Evolutionary conservation across 2,113 vertebrate genomes (phyloP), one percentile per base, ranked within the genome.

Genomic region (Passer montanus): DNA sequence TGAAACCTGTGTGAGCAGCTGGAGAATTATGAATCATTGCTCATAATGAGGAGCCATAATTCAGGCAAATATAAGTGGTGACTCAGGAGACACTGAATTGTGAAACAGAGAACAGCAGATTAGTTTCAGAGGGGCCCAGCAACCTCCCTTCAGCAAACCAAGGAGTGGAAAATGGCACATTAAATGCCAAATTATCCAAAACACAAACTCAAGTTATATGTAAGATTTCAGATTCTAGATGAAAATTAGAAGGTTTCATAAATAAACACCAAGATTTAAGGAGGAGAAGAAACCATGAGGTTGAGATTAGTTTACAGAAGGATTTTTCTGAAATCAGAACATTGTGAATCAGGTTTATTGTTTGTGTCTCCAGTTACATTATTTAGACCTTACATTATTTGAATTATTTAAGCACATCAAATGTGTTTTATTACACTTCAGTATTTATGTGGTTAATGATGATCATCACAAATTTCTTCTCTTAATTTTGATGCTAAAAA

Each of bases 121-220:
- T 84, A 69, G 43, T 93, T 96, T 96, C 93, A 91, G 52, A 96
- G 93, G 62, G 39, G 49, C 82, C 17, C 82, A 75, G 85, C 22
- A 91, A 59, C 64, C 41, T 76, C 33, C 19, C 41, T 77, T 77
- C 43, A 74, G 72, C 55, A 84, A 90, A 67, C 31, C 35, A 59
- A 74, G 64, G n/a, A 80, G 52, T 52, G 30, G 63, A 56, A 86
- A 72, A 87, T 44, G 56, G 53, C 28, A 35, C n/a, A 52, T 70
- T 68, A 67, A 83, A 79, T 60, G 43, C 26, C 53, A 83, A 66
- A 72, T 88, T 52, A 86, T 63, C 41, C 50, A 52, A 83, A 83
- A 8, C 43, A 79, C 15, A 70, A 50, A 47, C 39, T 44, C 10
- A 1, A 69, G 28, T 74, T 70, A n/a, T 18, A 41, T 44, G 47